These are phyloP conservation scores for Crypturellus tataupa DNA, from an alignment of 2,797 vertebrate genomes.

Conservation along the genomic window DNA sequence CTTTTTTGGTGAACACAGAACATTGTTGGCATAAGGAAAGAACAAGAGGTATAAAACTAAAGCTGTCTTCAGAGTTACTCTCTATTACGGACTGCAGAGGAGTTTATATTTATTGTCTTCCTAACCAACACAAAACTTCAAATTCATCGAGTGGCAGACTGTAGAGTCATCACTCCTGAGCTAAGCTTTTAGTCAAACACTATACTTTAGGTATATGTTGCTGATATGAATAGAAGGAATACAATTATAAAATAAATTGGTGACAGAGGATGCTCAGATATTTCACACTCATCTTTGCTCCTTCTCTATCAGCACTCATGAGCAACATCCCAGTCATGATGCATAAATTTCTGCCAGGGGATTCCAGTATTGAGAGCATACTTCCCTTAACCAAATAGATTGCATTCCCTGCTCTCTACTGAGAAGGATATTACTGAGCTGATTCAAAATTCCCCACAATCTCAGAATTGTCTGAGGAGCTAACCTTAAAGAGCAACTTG, in stretches of 20 bases:
- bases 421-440: neutral
- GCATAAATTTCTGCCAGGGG: rapidly evolving
- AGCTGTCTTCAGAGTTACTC: neutral
- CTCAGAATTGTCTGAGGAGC: neutral
- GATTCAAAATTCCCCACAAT: neutral
- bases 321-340: neutral
- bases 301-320: neutral
- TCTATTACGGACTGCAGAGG: neutral
- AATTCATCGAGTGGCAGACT: neutral
- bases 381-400: neutral
- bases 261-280: neutral
- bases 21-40: neutral
- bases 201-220: neutral
- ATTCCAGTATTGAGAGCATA: neutral
- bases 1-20: neutral
- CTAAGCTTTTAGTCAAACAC: neutral
- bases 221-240: neutral
- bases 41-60: neutral
- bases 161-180: neutral
- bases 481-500: neutral
- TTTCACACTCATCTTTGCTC: neutral
- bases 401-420: neutral
- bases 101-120: neutral
- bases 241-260: neutral
- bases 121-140: neutral